Conservation (phyloP, 2,797 vertebrate genomes). For the Scolopax bukidnonensis region DNA sequence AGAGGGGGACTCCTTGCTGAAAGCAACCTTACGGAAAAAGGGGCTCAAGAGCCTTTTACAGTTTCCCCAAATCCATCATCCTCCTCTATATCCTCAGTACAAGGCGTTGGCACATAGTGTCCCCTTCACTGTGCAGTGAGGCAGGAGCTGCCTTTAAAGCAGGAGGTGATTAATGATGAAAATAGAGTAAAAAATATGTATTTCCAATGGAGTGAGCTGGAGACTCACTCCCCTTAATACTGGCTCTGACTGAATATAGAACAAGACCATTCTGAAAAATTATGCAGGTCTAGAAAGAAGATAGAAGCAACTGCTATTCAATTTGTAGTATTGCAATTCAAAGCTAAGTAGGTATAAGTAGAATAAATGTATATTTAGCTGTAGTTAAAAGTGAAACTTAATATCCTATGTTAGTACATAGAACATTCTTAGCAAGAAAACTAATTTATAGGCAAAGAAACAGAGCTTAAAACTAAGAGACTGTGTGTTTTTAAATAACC, state of each 20-base stretch:
- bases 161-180: neutral
- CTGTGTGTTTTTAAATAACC: conserved; percentile 59
- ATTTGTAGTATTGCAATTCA: neutral
- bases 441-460: conserved; percentile 42
- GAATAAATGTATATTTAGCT: neutral
- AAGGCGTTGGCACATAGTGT: accelerated
- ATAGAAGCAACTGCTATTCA: neutral
- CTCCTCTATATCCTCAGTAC: neutral
- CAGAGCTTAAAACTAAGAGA: conserved; percentile 12
- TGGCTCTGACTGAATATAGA: neutral
- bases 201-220: neutral
- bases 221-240: neutral
- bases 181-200: neutral
- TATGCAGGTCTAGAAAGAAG: neutral
- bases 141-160: neutral
- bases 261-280: neutral
- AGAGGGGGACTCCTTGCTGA: neutral
- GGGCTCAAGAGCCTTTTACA: neutral
- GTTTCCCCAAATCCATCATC: neutral
- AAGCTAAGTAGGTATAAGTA: neutral
- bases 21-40: neutral
- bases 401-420: neutral
- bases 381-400: neutral
- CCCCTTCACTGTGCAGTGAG: neutral
- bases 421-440: neutral